Conservation (phyloP, 2,797 vertebrate species). For the Eptatretus atami region DNA sequence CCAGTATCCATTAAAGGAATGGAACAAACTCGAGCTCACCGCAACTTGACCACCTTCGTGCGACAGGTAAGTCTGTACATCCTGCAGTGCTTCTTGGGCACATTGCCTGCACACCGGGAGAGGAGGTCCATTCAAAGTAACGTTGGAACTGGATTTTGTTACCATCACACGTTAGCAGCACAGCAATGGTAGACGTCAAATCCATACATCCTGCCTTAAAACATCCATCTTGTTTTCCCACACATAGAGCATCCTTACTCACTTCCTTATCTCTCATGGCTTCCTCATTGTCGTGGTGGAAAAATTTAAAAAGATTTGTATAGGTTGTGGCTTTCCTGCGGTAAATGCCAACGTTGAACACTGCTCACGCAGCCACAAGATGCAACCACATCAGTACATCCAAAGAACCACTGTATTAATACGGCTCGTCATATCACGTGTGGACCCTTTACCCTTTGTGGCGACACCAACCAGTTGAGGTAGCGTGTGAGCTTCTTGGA, state of each 20-base stretch:
- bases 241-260: constrained; percentile 12
- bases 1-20: too few relatives aligned
- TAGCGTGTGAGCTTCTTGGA: constrained; percentile 87
- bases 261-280: constrained; percentile 95
- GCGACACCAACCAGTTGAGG: constrained; percentile 91
- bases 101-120: constrained; percentile 23
- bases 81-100: constrained; percentile 52
- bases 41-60: constrained; percentile 70
- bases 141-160: too few relatives aligned
- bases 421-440: too few relatives aligned
- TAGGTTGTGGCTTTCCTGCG: constrained; percentile 50
- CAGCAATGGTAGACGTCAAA: too few relatives aligned
- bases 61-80: constrained; percentile 46
- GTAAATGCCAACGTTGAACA: constrained; percentile 89
- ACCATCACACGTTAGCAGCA: too few relatives aligned
- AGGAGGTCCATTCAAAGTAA: too few relatives aligned
- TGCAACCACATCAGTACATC: background rate
- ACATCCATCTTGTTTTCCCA: too few relatives aligned
- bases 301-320: constrained; percentile 87
- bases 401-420: background rate
- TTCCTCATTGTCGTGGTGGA: constrained; percentile 70
- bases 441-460: constrained; percentile 36
- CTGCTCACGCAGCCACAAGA: constrained; percentile 16
- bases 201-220: too few relatives aligned
- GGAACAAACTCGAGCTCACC: constrained; percentile 19